Evolutionary conservation across 2,888 invertebrate species (phyloP), one percentile per base, ranked within the genome.

Genomic region (Apodemia zela): DNA sequence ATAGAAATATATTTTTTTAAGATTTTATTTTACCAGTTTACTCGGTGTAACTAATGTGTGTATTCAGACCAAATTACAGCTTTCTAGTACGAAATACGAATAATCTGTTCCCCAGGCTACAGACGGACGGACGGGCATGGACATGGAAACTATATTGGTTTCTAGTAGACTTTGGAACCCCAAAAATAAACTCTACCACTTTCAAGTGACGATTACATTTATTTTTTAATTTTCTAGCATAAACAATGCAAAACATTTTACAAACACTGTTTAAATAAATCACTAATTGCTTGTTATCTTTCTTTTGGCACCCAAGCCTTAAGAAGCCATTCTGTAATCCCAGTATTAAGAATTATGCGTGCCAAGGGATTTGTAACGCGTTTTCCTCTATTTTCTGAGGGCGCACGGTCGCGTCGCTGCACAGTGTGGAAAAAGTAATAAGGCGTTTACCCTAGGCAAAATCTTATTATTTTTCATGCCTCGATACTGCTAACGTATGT

Each of bases 321-420:
- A 85, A 84, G 81, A 85, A 87, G 82, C 86, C 82, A 78, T 87
- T 84, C 85, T 87, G 81, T 87, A 89, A 89, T 89, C 87, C 88
- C 79, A 67, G 84, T 86, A 88, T 85, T 86, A 85, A 83, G 82
- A 84, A 87, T 89, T 88, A 88, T 88, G 84, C 84, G 84, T 84
- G 83, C 84, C 83, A 73, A 73, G 89, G 88, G 89, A 88, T 86
- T 88, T 81, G 79, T 79, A 81, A 81, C 85, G 84, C 87, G 86
- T 87, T 87, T 88, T 81, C 81, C 85, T 79, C 81, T 82, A 85
- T 87, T 88, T 89, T 82, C 82, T 74, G 79, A 75, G 81, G 79
- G 79, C 80, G 80, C 73, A 74, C 79, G 80, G 82, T 80, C 84
- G 76, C 77, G 76, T 78, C 77, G 79, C 80, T 77, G 42, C 42